These are phyloP conservation scores for Clostera curtula DNA, from an alignment of 2,888 invertebrate species.

Conservation along the genomic window DNA sequence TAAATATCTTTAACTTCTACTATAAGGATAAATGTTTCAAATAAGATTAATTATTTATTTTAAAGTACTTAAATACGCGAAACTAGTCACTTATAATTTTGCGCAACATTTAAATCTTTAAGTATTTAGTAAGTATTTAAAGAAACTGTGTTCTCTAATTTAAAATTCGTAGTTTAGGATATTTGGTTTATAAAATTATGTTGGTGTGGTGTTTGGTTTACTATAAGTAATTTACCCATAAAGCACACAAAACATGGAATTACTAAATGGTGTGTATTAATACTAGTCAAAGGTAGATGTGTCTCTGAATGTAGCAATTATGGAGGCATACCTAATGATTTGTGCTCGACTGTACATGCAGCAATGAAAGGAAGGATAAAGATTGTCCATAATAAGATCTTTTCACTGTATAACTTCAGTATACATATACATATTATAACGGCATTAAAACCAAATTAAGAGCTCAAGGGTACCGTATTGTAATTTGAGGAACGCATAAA, in stretches of 20 bases:
- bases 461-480: too few species aligned
- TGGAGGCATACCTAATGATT: slow-evolving; percentile 29
- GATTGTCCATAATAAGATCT: too few species aligned
- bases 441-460: too few species aligned
- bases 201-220: slow-evolving; percentile 72
- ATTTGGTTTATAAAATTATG: slow-evolving; percentile 65
- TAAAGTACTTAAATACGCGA: slow-evolving; percentile 74
- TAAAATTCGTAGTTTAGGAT: slow-evolving; percentile 63
- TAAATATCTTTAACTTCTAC: slow-evolving; percentile 46
- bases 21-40: slow-evolving; percentile 70
- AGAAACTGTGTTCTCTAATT: slow-evolving; percentile 70
- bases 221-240: slow-evolving; percentile 51
- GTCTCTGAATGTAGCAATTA: slow-evolving; percentile 43
- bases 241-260: slow-evolving; percentile 48
- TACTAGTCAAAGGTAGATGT: slow-evolving; percentile 66
- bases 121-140: slow-evolving; percentile 63
- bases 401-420: too few species aligned
- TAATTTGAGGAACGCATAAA: too few species aligned
- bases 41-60: slow-evolving; percentile 69
- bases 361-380: slow-evolving; percentile 1
- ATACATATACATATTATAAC: too few species aligned
- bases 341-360: slow-evolving; percentile 30
- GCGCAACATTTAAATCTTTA: slow-evolving; percentile 70
- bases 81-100: slow-evolving; percentile 76
- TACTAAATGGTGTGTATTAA: slow-evolving; percentile 55